These are phyloP conservation scores for Cataglyphis hispanica DNA, from an alignment of 1,140 invertebrate species.

Conservation along the genomic window DNA sequence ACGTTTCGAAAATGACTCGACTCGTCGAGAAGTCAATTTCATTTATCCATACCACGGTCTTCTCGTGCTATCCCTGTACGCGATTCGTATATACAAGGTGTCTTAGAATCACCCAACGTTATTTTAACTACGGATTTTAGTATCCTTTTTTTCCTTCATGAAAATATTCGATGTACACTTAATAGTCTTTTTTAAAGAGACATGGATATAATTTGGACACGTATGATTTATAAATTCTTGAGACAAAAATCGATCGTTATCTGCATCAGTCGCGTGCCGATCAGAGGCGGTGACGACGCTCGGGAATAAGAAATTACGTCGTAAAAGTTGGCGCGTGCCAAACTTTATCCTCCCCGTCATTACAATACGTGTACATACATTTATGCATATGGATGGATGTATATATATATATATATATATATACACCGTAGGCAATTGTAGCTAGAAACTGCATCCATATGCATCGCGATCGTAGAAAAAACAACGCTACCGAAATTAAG, in stretches of 20 bases:
- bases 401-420: background rate
- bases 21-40: conserved; percentile 62
- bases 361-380: conserved; percentile 8
- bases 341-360: conserved; percentile 39
- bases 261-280: conserved; percentile 65
- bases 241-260: conserved; percentile 60
- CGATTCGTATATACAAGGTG: background rate
- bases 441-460: conserved; percentile 67
- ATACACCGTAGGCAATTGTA: conserved; percentile 2
- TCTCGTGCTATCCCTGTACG: conserved; percentile 10
- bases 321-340: conserved; percentile 70
- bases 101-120: background rate
- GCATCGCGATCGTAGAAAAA: conserved; percentile 70
- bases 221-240: conserved; percentile 40
- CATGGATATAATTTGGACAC: background rate
- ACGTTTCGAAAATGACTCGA: conserved; percentile 62
- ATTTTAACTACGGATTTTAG: background rate
- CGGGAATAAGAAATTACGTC: conserved; percentile 74
- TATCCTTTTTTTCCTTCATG: background rate
- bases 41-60: conserved; percentile 41
- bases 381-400: conserved; percentile 30
- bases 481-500: conserved; percentile 72
- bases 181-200: background rate
- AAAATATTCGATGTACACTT: background rate
- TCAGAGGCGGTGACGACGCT: conserved; percentile 68